Percentiles rank a stretch among this genome's conserved stretches.
These are phyloP conservation scores for Amyelois transitella DNA, from an alignment of 1,140 invertebrate genomes.

Conservation along the genomic window DNA sequence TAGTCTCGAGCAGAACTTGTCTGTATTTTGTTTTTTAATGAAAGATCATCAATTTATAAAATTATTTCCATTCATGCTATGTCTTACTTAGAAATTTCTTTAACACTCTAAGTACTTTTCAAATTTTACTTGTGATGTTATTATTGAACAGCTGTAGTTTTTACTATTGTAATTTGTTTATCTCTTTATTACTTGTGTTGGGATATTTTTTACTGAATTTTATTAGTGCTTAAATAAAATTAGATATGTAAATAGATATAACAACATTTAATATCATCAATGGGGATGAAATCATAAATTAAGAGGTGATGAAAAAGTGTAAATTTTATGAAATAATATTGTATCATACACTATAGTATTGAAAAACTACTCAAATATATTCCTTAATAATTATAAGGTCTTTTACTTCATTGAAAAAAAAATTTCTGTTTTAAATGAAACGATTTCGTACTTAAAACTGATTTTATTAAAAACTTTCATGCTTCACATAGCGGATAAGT, in stretches of 20 bases:
- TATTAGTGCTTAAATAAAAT: background rate
- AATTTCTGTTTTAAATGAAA: conserved; percentile 4
- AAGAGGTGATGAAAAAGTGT: background rate
- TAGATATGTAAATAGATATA: background rate
- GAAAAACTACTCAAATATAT: conserved; percentile 61
- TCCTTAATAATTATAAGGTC: conserved; percentile 20
- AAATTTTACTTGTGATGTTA: too few species aligned
- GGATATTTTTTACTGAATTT: background rate
- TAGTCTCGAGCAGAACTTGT: too few species aligned
- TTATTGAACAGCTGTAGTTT: too few species aligned
- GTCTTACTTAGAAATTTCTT: too few species aligned
- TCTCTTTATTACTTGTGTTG: background rate
- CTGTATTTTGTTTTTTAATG: too few species aligned
- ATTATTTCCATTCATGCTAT: too few species aligned
- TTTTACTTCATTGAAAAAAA: conserved; percentile 6
- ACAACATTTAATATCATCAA: background rate
- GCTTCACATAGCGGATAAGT: conserved; percentile 44
- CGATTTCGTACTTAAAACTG: conserved; percentile 12
- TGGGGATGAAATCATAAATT: background rate
- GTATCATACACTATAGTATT: conserved; percentile 29
- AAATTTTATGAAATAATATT: background rate
- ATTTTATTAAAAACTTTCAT: conserved; percentile 43
- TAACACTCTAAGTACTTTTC: too few species aligned
- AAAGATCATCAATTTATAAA: too few species aligned
- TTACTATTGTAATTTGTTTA: background rate